Evolutionary conservation across 2,113 vertebrate species (phyloP).

Genomic region (Phocoena sinus): DNA sequence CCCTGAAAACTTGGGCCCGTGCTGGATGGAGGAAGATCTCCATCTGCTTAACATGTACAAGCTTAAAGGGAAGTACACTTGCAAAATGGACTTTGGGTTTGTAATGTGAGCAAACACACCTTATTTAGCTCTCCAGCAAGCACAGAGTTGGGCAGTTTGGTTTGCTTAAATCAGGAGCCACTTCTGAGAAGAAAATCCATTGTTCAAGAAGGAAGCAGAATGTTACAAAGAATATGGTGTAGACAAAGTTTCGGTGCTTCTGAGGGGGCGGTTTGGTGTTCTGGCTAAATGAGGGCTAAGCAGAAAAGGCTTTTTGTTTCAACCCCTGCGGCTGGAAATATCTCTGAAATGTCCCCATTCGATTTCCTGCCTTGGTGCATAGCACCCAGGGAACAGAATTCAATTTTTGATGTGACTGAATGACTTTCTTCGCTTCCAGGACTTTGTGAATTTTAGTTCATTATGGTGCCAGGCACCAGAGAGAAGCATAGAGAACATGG

Average conservation of each 20-base stretch:
- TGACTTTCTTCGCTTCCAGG: neutral
- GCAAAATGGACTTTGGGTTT: neutral
- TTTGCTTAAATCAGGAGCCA: neutral
- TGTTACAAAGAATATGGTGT: neutral
- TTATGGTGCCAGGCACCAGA: neutral
- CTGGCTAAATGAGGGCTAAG: neutral
- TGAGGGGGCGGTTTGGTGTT: neutral
- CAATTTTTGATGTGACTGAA: conserved; percentile 13
- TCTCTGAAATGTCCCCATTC: conserved; percentile 22
- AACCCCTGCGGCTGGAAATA: neutral
- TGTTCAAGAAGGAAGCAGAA: neutral
- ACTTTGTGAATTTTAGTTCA: neutral
- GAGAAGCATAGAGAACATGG: neutral
- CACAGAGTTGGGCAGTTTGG: neutral
- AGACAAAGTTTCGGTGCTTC: neutral
- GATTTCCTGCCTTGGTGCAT: neutral
- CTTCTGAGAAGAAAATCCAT: neutral
- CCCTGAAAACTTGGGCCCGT: neutral
- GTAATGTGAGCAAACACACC: neutral
- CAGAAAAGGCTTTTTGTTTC: conserved; percentile 19
- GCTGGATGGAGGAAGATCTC: neutral
- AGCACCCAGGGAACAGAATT: conserved; percentile 16
- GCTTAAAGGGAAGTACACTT: neutral
- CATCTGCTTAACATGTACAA: neutral
- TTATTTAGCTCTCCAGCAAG: neutral